These are phyloP conservation scores for Leptodactylus fuscus DNA, from an alignment of 2,113 vertebrate species.

Conservation along the genomic window DNA sequence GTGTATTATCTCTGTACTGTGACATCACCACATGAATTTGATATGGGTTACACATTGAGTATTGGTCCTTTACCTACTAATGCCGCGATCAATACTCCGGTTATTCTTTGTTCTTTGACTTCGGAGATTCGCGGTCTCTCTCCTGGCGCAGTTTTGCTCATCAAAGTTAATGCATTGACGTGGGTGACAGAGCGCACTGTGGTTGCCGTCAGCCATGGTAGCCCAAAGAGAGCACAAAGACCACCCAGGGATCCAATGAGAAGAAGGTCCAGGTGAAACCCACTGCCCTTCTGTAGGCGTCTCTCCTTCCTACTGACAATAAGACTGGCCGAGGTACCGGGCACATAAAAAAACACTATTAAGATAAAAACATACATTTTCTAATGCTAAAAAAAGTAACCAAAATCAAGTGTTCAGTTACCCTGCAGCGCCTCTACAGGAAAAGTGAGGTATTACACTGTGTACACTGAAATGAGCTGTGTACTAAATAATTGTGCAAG, in stretches of 20 bases:
- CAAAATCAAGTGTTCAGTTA: not conserved
- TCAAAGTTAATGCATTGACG: constrained; percentile 92
- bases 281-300: constrained; percentile 89
- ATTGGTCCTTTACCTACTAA: constrained; percentile 87
- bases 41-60: not conserved
- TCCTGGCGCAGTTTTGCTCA: constrained; percentile 95
- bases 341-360: not conserved
- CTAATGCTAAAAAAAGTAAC: not conserved
- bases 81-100: constrained; percentile 86
- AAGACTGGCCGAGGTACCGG: constrained; percentile 73
- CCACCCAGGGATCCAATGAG: constrained; percentile 92
- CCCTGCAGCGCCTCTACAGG: not conserved
- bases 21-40: not conserved
- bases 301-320: constrained; percentile 97
- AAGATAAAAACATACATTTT: not conserved
- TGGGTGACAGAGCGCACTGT: constrained; percentile 95
- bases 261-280: constrained; percentile 95
- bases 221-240: constrained; percentile 89
- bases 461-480: not conserved
- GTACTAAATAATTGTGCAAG: too few relatives aligned
- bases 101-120: constrained; percentile 96
- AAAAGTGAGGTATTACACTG: not conserved
- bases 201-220: constrained; percentile 95
- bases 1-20: not conserved
- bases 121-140: constrained; percentile 94